phyloP scores from a whole-genome alignment of 1,140 invertebrate genomes.

The Drosophila pruinosa region DNA sequence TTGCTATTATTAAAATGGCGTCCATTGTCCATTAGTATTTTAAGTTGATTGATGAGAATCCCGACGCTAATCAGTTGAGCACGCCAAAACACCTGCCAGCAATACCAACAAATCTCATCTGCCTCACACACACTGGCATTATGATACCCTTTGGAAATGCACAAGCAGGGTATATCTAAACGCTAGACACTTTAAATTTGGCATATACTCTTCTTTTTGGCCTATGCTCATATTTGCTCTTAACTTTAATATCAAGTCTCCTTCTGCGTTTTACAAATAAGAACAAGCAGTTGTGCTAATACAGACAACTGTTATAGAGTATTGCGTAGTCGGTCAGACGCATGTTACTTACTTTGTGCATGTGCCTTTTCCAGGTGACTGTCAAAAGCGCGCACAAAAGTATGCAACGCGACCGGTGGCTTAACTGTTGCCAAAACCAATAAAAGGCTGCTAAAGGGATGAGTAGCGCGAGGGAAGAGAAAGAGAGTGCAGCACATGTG shows the following conservation, averaged over 20 bases:
- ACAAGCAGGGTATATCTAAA: too few relatives aligned
- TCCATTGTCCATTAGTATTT: slow-evolving; percentile 13
- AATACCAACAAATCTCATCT: neutral
- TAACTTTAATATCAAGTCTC: too few relatives aligned
- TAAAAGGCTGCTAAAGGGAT: neutral
- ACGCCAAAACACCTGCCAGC: neutral
- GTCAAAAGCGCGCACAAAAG: slow-evolving; percentile 65
- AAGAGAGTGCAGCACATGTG: neutral
- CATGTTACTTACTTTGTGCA: slow-evolving; percentile 10
- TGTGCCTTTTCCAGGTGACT: slow-evolving; percentile 12
- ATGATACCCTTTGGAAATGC: too few relatives aligned
- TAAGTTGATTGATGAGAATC: slow-evolving; percentile 29
- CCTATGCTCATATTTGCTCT: too few relatives aligned
- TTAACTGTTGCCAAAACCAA: slow-evolving; percentile 36
- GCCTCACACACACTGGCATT: neutral
- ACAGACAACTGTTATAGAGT: neutral
- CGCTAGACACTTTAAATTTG: too few relatives aligned
- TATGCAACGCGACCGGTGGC: slow-evolving; percentile 56
- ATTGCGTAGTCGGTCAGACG: neutral
- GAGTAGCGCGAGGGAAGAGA: neutral
- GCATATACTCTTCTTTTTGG: too few relatives aligned
- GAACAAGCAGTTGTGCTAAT: too few relatives aligned
- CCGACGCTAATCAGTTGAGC: slow-evolving; percentile 15
- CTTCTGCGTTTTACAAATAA: too few relatives aligned
- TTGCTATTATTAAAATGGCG: slow-evolving; percentile 1